Percentiles rank a stretch among this genome's conserved stretches.
phyloP scores from a whole-genome alignment of 2,113 vertebrate genomes.

The Telmatochromis sp. region DNA sequence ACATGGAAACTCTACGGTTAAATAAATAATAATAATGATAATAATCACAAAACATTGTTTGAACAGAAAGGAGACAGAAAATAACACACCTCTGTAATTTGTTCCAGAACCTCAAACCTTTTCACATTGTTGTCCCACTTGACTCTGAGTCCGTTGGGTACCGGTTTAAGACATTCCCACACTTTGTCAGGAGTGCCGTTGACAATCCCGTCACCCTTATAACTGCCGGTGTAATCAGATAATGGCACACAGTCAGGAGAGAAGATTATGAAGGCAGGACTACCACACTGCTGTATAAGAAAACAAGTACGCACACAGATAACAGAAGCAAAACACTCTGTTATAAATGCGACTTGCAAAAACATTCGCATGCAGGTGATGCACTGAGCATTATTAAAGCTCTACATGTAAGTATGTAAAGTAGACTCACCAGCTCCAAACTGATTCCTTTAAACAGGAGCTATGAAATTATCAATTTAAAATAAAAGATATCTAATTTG shows the following conservation, averaged over 20 bases:
- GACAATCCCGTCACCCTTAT: constrained; percentile 82
- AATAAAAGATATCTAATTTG: background rate
- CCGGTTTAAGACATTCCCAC: constrained; percentile 86
- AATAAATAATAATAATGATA: background rate
- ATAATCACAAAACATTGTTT: background rate
- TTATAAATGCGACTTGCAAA: background rate
- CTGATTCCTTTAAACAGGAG: background rate
- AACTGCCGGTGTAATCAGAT: constrained; percentile 64
- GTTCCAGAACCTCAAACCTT: constrained; percentile 79
- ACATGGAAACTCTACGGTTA: background rate
- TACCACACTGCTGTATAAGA: background rate
- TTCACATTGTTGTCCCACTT: constrained; percentile 92
- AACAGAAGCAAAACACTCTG: background rate
- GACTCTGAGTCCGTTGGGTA: constrained; percentile 75
- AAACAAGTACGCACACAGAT: background rate
- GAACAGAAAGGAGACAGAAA: background rate
- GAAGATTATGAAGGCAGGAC: background rate
- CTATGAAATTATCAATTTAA: background rate
- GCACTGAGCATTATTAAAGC: background rate
- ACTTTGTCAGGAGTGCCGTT: constrained; percentile 67
- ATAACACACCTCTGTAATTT: constrained; percentile 74
- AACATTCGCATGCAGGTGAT: background rate
- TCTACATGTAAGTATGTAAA: fast-evolving
- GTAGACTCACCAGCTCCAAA: background rate
- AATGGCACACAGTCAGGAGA: background rate